Evolutionary conservation across 2,797 vertebrate species (phyloP).

Genomic region (Malacoraja senta): DNA sequence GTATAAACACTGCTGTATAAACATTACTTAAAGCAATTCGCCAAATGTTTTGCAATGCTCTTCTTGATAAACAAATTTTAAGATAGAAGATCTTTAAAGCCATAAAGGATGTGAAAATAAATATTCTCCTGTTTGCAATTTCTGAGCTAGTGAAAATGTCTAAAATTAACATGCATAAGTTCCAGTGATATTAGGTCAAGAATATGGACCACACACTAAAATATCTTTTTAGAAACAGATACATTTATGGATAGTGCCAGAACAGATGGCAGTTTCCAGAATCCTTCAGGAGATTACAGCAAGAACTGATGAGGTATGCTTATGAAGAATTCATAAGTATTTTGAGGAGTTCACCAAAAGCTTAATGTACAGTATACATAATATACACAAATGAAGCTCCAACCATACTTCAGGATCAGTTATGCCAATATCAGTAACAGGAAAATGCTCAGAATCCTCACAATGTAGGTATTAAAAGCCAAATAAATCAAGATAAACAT

Average conservation of each 20-base stretch:
- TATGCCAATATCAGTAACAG: neutral
- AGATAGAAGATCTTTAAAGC: neutral
- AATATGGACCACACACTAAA: neutral
- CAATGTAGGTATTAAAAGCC: too few relatives aligned
- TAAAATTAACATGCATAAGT: neutral
- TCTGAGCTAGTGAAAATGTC: neutral
- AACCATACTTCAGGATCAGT: neutral
- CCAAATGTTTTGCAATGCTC: neutral
- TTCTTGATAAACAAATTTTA: neutral
- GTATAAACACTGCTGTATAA: too few relatives aligned
- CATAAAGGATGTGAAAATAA: neutral
- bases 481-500: too few relatives aligned
- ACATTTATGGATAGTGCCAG: neutral
- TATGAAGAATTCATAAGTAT: neutral
- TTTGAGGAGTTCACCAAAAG: neutral
- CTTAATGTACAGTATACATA: neutral
- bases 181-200: neutral
- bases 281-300: neutral
- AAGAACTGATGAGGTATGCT: neutral
- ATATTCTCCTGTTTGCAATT: neutral
- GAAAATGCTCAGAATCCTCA: neutral
- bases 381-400: neutral
- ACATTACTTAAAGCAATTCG: neutral
- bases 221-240: neutral
- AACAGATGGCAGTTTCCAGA: neutral